Base-by-base conservation (phyloP, 2,113 vertebrate genomes). In the Plectropomus leopardus region DNA sequence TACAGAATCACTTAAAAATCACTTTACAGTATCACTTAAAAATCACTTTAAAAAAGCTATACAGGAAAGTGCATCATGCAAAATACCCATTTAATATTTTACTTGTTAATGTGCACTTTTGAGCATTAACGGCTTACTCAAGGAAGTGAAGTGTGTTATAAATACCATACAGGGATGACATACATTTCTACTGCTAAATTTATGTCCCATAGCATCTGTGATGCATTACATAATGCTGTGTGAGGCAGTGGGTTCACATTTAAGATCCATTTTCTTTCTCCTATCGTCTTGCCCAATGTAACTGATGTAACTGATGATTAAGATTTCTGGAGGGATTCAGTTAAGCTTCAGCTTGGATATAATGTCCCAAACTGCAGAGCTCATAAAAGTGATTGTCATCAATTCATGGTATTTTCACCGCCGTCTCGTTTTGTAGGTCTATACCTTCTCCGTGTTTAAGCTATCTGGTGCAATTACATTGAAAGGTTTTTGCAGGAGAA, bases 401-500 rank as follows among this genome's bases (percentile, higher is more conserved):
- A 51, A 7, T 26, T 53, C 15, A 40, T 47, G 6, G 9, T 63
- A 7, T 50, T 34, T 69, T 83, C 44, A 26, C 42, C 10, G 34
- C 40, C 5, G 42, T 67, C 26, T 84, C 8, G 8, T 66, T 72
- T 63, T 30, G 28, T 80, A 10, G 45, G 10, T 45, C 44, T 80
- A 72, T 77, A 78, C 58, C 59, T 80, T 61, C 64, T 45, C 68
- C 3, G 14, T 0, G 6, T 86, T 82, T 83, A 88, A 83, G 84
- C 83, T 76, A 73, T 82, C 67, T 76, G 65, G 16, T 83, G 72
- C 80, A 89, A 89, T 93, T 86, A 86, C 75, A 78, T 9, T 83
- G 76, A 92, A 86, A 91, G 86, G 89, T 77, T 92, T 89, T 44
- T 83, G 24, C 36, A 64, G 58, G 76, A 81, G 70, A 92, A 92